phyloP scores from a whole-genome alignment of 2,797 vertebrate genomes.

The Sorex maritimensis region DNA sequence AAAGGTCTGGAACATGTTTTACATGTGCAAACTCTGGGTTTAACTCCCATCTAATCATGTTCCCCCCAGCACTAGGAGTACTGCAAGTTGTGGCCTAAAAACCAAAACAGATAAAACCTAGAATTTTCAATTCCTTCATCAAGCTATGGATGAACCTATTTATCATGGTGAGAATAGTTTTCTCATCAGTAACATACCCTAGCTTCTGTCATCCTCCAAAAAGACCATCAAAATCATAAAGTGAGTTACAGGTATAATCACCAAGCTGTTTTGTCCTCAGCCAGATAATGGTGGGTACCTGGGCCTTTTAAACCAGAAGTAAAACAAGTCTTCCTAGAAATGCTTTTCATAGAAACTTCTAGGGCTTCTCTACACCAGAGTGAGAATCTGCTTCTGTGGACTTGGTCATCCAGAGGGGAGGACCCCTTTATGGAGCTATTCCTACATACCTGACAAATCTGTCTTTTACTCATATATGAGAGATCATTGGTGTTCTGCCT shows the following conservation, averaged over 20 bases:
- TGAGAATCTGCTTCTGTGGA: slow-evolving; percentile 59
- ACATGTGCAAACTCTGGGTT: no score
- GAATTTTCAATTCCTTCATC: slow-evolving; percentile 85
- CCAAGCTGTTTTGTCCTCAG: not conserved
- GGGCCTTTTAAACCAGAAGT: slow-evolving; percentile 26
- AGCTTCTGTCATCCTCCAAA: not conserved
- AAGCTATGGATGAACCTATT: slow-evolving; percentile 89
- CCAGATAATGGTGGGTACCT: not conserved
- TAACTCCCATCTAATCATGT: no score
- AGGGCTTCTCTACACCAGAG: not conserved
- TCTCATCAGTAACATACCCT: not conserved
- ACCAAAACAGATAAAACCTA: no score
- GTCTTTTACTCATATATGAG: slow-evolving; percentile 7
- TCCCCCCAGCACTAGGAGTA: no score
- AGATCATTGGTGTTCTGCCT: not conserved
- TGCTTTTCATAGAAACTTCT: slow-evolving; percentile 18
- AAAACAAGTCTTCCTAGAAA: not conserved
- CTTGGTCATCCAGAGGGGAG: no score
- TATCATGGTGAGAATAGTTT: slow-evolving; percentile 89
- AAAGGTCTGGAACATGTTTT: no score
- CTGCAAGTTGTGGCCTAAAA: no score
- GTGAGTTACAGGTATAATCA: rapidly evolving
- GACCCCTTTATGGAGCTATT: not conserved
- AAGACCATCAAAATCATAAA: not conserved
- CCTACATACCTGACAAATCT: slow-evolving; percentile 52